Base-by-base conservation (phyloP, 2,888 invertebrate genomes). In the Epinotia bilunana region DNA sequence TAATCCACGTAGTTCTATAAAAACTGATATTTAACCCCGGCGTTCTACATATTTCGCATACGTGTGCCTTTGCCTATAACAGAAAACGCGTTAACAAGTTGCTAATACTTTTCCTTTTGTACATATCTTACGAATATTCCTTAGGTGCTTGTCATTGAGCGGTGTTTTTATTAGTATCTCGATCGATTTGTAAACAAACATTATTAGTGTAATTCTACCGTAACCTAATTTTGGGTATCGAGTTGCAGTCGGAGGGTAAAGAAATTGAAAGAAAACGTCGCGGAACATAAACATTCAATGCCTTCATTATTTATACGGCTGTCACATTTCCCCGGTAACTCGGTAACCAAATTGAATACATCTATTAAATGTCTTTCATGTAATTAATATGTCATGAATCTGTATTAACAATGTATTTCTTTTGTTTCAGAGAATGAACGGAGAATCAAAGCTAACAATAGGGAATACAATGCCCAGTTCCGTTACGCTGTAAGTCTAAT, bases 371-470 rank as follows among this genome's bases (percentile, higher is more conserved):
- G n/a, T 33, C 28, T 28, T 39, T 62, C n/a, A n/a, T 39, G 13
- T 16, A 16, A 58, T 20, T n/a, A 23, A 57, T 71, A 74, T 73
- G 53, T 73, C 73, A 64, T 74, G 49, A 63, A 64, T 53, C 60
- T 65, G 18, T 33, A 65, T 65, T 65, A 65, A 65, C 65, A 64
- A 64, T 55, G 74, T 73, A 75, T 72, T 70, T 81, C 84, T 81
- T 87, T 91, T 92, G 89, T 96, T 96, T 70, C 96, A 99, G 99
- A 99, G 95, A 97, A 98, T 94, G 99, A 99, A 96, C 96, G 99
- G 95, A 96, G 97, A 95, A 99, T 99, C 90, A 97, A 97, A 95
- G 99, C 99, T 87, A 99, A 99, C 94, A 98, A 99, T 95, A 96
- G 98, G 91, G 97, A 96, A 89, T 99, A 97, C 95, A 99, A 99